A percentile compares a stretch with the other conserved stretches of the same genome.
Conservation (phyloP, 2,888 invertebrate genomes). For the Stramonita haemastoma region DNA sequence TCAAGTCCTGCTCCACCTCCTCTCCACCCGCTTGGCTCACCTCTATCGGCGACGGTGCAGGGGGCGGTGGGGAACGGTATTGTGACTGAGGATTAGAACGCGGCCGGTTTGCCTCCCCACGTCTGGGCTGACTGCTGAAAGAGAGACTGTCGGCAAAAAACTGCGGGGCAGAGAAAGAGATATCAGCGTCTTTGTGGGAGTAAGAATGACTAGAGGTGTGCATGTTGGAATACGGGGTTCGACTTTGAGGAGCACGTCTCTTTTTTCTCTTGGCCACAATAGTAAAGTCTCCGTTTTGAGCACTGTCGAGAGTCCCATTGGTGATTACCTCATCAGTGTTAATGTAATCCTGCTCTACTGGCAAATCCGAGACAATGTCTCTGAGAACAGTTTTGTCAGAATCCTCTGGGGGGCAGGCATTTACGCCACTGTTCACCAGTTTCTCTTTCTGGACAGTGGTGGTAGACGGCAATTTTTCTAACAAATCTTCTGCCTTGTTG, state of each 20-base stretch:
- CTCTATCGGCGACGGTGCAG: constrained; percentile 22
- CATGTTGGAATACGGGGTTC: constrained; percentile 40
- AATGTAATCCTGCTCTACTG: not conserved
- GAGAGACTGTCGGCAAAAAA: not conserved
- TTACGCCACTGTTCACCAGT: not conserved
- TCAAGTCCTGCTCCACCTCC: constrained; percentile 59
- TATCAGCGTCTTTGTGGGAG: not conserved
- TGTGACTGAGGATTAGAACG: not conserved
- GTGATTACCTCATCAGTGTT: not conserved
- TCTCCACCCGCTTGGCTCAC: constrained; percentile 31
- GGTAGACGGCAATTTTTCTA: not conserved
- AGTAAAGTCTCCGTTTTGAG: constrained; percentile 61
- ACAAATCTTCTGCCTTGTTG: constrained; percentile 4
- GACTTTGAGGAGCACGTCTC: constrained; percentile 49
- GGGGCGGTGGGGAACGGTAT: constrained; percentile 46
- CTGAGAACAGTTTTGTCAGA: not conserved
- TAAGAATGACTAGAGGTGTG: not conserved
- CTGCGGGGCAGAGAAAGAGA: not conserved
- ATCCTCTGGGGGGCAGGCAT: not conserved
- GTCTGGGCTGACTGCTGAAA: not conserved
- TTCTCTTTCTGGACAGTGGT: not conserved
- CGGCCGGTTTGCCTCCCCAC: not conserved
- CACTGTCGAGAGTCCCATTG: not conserved
- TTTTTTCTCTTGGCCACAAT: constrained; percentile 54
- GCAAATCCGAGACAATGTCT: not conserved